A percentile compares a stretch with the other conserved stretches of the same genome.
Evolutionary conservation across 2,797 vertebrate species (phyloP).

Genomic region (Agapornis canus): DNA sequence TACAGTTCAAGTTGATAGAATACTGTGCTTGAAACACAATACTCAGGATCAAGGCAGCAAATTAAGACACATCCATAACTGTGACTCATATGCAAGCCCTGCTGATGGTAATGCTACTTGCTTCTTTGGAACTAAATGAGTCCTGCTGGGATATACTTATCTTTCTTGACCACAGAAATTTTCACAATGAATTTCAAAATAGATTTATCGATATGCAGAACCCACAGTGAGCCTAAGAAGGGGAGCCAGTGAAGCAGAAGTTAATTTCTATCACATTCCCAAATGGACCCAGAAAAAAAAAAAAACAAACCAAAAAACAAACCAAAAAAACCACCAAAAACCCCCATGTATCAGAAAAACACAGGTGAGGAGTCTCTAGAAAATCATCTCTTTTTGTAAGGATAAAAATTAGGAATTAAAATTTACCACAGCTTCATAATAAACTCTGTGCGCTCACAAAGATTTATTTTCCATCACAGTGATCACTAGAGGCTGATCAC

Average conservation of each 20-base stretch:
- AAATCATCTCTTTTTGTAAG: background rate
- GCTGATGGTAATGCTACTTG: background rate
- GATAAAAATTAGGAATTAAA: background rate
- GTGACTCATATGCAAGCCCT: background rate
- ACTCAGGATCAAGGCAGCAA: background rate
- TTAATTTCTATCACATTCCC: background rate
- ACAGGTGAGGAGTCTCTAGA: background rate
- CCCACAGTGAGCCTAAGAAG: background rate
- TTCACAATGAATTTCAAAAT: background rate
- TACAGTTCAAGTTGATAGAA: background rate
- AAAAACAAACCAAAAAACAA: too few relatives aligned
- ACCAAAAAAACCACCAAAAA: too few relatives aligned
- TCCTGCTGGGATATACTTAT: background rate
- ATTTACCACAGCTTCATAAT: background rate
- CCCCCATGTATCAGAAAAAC: background rate
- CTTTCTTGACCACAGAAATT: background rate
- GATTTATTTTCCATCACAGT: background rate
- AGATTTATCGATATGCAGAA: background rate
- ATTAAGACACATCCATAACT: background rate
- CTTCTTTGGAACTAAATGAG: background rate
- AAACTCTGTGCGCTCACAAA: background rate
- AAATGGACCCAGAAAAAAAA: background rate
- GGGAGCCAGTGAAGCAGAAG: background rate
- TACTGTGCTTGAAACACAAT: background rate
- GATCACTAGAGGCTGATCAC: background rate